phyloP scores from a whole-genome alignment of 2,113 vertebrate species.

The Dolichallabes microphthalmus region DNA sequence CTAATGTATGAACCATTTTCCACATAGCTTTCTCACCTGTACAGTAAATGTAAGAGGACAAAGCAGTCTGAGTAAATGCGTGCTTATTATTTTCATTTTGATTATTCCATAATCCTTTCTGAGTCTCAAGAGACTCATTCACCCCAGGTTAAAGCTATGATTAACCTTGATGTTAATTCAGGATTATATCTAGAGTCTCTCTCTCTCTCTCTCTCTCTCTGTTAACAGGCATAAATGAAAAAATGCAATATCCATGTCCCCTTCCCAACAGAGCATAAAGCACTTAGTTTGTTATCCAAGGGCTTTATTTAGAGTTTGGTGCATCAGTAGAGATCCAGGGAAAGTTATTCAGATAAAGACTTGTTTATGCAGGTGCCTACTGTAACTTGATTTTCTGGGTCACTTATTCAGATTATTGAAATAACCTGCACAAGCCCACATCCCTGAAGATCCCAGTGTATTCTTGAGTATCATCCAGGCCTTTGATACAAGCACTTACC shows the following conservation, averaged over 20 bases:
- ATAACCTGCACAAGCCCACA: not conserved
- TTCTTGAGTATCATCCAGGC: not conserved
- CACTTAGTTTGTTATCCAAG: conserved; percentile 31
- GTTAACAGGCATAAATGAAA: conserved; percentile 34
- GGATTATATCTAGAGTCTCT: not conserved
- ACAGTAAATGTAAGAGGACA: not conserved
- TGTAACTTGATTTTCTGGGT: conserved; percentile 7
- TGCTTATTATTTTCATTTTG: conserved; percentile 4
- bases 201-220: conserved; percentile 6
- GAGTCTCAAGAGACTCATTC: not conserved
- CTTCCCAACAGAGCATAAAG: conserved; percentile 25
- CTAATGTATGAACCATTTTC: not conserved
- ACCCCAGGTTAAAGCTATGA: not conserved
- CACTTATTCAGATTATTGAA: not conserved
- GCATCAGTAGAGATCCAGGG: not conserved
- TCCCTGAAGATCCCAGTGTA: not conserved
- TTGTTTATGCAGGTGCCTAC: not conserved
- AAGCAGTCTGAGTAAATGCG: not conserved
- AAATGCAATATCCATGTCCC: conserved; percentile 13
- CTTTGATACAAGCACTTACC: not conserved
- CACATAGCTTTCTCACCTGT: not conserved
- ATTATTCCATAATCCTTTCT: conserved; percentile 3
- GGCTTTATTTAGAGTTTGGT: not conserved
- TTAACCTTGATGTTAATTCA: conserved; percentile 18
- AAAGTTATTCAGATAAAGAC: not conserved